Conservation (phyloP, 2,113 vertebrate genomes). For the Poecilia latipinna region DNA sequence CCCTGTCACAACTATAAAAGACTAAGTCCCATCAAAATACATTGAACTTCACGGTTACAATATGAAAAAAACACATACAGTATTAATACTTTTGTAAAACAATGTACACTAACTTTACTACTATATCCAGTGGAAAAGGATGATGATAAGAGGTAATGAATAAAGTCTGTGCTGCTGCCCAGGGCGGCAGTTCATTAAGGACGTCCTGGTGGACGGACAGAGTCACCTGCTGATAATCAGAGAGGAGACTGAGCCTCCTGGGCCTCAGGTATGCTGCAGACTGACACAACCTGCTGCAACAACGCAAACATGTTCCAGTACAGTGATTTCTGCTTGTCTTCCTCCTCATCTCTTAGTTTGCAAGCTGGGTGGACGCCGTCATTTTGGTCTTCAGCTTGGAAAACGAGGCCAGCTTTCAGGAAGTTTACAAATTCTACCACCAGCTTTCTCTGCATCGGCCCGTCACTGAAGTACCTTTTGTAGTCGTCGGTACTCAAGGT, state of each 20-base stretch:
- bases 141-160: not conserved
- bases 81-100: no score
- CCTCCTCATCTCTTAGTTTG: constrained; percentile 79
- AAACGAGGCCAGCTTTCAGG: constrained; percentile 93
- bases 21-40: no score
- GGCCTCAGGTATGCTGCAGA: constrained; percentile 82
- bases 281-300: not conserved
- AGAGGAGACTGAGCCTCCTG: constrained; percentile 89
- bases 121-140: not conserved
- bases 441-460: constrained; percentile 84
- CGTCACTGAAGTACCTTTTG: constrained; percentile 81
- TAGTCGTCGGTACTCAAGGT: constrained; percentile 96
- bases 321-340: not conserved
- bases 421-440: constrained; percentile 86
- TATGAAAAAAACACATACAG: no score
- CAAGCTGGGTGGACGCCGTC: constrained; percentile 92
- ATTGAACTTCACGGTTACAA: no score
- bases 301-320: not conserved
- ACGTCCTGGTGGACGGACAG: constrained; percentile 81
- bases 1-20: no score
- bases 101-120: not conserved
- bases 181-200: constrained; percentile 95
- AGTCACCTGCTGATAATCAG: constrained; percentile 92
- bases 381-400: constrained; percentile 98
- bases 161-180: constrained; percentile 12